A percentile compares a stretch with the other conserved stretches of the same genome.
These are phyloP conservation scores for Diorhabda elongata DNA, from an alignment of 1,140 invertebrate species.

Conservation along the genomic window DNA sequence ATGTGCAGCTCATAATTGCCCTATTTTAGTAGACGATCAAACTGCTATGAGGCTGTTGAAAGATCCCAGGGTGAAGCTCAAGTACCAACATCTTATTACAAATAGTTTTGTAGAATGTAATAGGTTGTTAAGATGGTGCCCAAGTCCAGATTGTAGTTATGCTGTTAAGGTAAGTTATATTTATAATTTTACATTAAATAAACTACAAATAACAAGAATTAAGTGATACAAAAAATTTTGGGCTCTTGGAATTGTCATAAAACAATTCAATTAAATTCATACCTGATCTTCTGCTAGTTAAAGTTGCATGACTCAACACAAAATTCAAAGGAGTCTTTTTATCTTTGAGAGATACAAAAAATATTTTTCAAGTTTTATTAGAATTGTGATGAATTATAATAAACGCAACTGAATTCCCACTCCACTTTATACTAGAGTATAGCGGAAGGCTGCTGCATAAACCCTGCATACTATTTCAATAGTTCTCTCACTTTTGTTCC, in stretches of 20 bases:
- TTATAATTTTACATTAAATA: neutral
- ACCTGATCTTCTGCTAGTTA: slow-evolving; percentile 64
- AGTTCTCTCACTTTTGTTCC: too few species aligned
- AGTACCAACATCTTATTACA: slow-evolving; percentile 71
- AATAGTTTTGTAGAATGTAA: slow-evolving; percentile 78
- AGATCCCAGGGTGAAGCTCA: slow-evolving; percentile 61
- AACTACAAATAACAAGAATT: too few species aligned
- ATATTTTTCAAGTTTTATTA: too few species aligned
- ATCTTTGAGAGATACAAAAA: slow-evolving; percentile 24
- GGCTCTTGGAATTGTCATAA: slow-evolving; percentile 50
- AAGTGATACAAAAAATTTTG: slow-evolving; percentile 66
- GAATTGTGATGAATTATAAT: too few species aligned
- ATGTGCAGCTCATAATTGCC: slow-evolving; percentile 56
- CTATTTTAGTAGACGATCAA: slow-evolving; percentile 66
- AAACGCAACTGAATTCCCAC: too few species aligned
- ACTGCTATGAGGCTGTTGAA: slow-evolving; percentile 63
- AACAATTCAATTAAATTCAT: slow-evolving; percentile 23
- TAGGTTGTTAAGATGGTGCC: slow-evolving; percentile 67
- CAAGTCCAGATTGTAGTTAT: slow-evolving; percentile 66
- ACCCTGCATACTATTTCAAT: too few species aligned
- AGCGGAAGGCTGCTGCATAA: too few species aligned
- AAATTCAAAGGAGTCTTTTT: slow-evolving; percentile 63
- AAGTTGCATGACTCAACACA: slow-evolving; percentile 74
- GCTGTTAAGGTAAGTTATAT: slow-evolving; percentile 57
- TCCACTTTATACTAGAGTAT: too few species aligned